Evolutionary conservation across 1,140 invertebrate genomes (phyloP).

Genomic region (Neuroterus valhalla): DNA sequence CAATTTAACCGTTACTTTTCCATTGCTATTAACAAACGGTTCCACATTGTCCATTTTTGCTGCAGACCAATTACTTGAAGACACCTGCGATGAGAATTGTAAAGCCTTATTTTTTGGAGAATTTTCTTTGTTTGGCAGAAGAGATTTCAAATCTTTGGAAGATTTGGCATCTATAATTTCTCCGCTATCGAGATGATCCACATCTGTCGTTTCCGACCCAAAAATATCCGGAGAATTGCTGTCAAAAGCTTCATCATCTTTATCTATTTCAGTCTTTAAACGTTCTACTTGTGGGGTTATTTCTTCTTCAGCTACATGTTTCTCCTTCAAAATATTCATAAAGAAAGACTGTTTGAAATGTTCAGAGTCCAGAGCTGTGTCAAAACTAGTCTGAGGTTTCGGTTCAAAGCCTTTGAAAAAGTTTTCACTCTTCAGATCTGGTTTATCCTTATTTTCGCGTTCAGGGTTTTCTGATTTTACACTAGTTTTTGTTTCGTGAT

Average conservation of each 20-base stretch:
- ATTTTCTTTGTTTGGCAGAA: not conserved
- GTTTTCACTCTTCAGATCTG: not conserved
- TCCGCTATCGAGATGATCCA: not conserved
- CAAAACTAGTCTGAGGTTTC: slow-evolving; percentile 42
- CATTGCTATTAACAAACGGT: slow-evolving; percentile 6
- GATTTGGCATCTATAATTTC: not conserved
- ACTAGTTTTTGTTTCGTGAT: not conserved
- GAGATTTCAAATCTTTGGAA: not conserved
- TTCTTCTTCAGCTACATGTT: slow-evolving; percentile 17
- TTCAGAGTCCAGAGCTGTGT: slow-evolving; percentile 51
- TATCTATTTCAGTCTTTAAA: not conserved
- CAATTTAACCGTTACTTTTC: slow-evolving; percentile 53
- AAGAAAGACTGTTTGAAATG: slow-evolving; percentile 66
- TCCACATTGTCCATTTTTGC: slow-evolving; percentile 18
- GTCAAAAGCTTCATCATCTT: slow-evolving; percentile 10
- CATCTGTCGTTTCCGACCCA: not conserved
- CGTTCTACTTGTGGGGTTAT: slow-evolving; percentile 1
- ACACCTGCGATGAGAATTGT: not conserved
- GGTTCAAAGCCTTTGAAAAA: slow-evolving; percentile 19
- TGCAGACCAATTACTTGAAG: not conserved
- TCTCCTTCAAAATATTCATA: slow-evolving; percentile 63
- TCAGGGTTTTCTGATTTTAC: slow-evolving; percentile 4
- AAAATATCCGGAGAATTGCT: not conserved
- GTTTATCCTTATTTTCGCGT: not conserved
- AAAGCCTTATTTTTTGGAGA: not conserved